Conservation (phyloP, 2,797 vertebrate genomes). For the Poeciliopsis infans region DNA sequence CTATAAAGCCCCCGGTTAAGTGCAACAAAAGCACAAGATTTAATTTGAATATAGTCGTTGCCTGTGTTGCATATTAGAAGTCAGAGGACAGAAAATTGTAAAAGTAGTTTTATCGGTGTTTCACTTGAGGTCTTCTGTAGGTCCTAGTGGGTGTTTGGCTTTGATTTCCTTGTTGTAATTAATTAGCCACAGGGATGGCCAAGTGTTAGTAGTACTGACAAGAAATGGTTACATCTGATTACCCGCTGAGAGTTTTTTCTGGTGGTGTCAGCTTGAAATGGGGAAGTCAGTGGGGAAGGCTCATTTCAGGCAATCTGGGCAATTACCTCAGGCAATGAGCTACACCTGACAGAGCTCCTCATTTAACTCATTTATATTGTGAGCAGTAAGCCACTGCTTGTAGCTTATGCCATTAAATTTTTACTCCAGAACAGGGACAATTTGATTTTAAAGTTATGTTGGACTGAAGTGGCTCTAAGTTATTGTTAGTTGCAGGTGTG, state of each 20-base stretch:
- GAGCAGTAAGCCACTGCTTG: constrained; percentile 36
- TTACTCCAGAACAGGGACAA: not conserved
- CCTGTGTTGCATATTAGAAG: not conserved
- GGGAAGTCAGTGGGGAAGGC: constrained; percentile 54
- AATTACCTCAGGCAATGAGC: constrained; percentile 68
- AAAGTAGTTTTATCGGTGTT: constrained; percentile 2
- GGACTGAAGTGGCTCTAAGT: not conserved
- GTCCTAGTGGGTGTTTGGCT: constrained; percentile 30
- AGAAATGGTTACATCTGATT: constrained; percentile 68
- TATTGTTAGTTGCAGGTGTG: not conserved
- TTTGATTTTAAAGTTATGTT: not conserved
- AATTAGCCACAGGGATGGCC: constrained; percentile 53
- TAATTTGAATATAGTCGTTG: not conserved
- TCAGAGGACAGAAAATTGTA: not conserved
- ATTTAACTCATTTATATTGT: constrained; percentile 45
- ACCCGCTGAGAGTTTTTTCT: constrained; percentile 61
- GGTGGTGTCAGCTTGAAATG: constrained; percentile 55
- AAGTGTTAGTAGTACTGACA: constrained; percentile 56
- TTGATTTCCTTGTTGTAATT: constrained; percentile 49
- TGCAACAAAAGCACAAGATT: not conserved
- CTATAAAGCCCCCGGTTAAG: not conserved
- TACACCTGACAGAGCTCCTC: constrained; percentile 48
- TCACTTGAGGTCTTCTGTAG: constrained; percentile 16
- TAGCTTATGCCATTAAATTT: constrained; percentile 29
- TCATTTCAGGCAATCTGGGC: constrained; percentile 70